Evolutionary conservation across 2,113 vertebrate species (phyloP), one percentile per base, ranked within the genome.

Genomic region (Cavia porcellus): DNA sequence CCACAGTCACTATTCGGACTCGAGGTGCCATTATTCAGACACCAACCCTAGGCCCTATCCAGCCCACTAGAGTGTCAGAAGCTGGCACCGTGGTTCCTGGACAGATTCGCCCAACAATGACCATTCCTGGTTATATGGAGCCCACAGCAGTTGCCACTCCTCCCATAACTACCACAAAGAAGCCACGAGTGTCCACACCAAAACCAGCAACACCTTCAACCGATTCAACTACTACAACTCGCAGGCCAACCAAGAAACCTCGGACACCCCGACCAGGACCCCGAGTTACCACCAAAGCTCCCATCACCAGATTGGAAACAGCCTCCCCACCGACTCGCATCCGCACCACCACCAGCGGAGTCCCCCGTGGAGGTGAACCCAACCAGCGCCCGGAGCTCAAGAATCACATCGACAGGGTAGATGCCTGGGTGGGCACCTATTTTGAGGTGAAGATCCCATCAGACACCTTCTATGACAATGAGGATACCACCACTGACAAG

Each of bases 371-470:
- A 30, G 96, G 98, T 87, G 98, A 98, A 55, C 98, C 98, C 0
- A 99, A 99, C 28, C 98, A 98, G 90, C 99, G 98, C 2, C 99
- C 99, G 24, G 98, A 98, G 92, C 99, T 99, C 79, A 99, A 98
- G 0, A 99, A 99, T 96, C 99, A 99, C 70, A 99, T 99, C 0
- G 99, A 99, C 98, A 99, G 99, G 96, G 99, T 99, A 0, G 99
- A 99, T 0, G 99, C 99, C 0, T 99, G 99, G 99, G 99, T 99
- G 28, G 99, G 99, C 72, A 99, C 99, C 0, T 99, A 99, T 94
- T 99, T 99, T 0, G 99, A 99, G 94, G 99, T 99, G 35, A 99
- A 99, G 97, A 99, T 99, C 95, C 99, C 99, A 0, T 98, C 99
- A 0, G 99, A 99, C 96, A 99, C 99, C 0, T 99, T 99, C 98